A percentile compares a stretch with the other conserved stretches of the same genome.
These are phyloP conservation scores for Python bivittatus DNA, from an alignment of 2,113 vertebrate genomes.

Conservation along the genomic window DNA sequence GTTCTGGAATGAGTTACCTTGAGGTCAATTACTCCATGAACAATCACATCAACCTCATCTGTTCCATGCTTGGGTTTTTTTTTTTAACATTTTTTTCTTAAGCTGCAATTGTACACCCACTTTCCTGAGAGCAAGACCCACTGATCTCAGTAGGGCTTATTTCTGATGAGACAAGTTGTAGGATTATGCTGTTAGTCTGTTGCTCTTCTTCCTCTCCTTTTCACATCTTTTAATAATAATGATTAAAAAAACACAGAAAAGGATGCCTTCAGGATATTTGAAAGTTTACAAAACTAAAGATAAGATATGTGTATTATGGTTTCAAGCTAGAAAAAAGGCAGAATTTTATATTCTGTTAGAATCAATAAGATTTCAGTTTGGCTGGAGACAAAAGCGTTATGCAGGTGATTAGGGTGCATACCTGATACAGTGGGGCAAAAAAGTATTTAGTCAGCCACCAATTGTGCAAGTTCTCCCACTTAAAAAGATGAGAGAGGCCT, in stretches of 20 bases:
- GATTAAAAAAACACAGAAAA: background rate
- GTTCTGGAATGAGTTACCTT: background rate
- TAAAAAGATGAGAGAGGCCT: too few relatives aligned
- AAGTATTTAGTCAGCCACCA: too few relatives aligned
- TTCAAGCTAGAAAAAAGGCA: background rate
- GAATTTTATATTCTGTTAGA: background rate
- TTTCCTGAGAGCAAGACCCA: background rate
- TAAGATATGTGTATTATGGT: background rate
- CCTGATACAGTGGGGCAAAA: too few relatives aligned
- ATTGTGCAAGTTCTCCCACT: too few relatives aligned
- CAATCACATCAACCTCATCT: background rate
- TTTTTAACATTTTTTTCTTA: background rate
- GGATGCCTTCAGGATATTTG: background rate
- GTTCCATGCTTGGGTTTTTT: conserved; percentile 14
- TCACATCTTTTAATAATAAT: background rate
- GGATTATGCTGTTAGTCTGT: background rate
- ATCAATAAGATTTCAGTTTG: background rate
- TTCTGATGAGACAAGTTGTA: background rate
- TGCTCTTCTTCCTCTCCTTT: background rate
- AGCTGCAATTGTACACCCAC: background rate
- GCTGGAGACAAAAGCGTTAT: background rate
- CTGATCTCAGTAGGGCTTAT: background rate
- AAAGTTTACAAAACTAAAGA: fast-evolving
- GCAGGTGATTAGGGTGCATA: background rate
- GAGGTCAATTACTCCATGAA: background rate